phyloP scores from a whole-genome alignment of 2,888 invertebrate genomes.

The Ryuthela nishihirai region DNA sequence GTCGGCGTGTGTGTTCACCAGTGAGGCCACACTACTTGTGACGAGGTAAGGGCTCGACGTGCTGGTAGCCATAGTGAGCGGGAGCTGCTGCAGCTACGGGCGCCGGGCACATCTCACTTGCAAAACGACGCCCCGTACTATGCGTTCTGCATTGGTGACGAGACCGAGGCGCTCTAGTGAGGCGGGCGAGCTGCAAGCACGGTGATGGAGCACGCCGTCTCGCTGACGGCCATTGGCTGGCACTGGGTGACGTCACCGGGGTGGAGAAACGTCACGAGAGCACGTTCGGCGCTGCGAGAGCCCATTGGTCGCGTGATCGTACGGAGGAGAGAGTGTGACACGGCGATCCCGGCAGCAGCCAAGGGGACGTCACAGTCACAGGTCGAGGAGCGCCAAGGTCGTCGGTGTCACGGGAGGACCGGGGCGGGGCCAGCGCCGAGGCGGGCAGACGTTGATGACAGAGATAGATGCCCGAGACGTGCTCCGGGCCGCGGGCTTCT shows the following conservation, averaged over 20 bases:
- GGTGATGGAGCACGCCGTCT: neutral
- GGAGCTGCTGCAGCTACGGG: constrained; percentile 14
- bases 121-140: constrained; percentile 28
- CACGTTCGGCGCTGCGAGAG: neutral
- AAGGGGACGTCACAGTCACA: constrained; percentile 14
- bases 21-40: constrained; percentile 59
- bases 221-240: constrained; percentile 6
- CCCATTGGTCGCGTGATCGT: neutral
- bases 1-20: constrained; percentile 58
- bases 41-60: constrained; percentile 70
- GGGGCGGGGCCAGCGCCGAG: constrained; percentile 10
- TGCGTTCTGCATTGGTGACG: constrained; percentile 6
- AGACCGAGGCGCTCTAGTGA: neutral
- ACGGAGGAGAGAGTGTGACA: too few species aligned
- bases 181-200: neutral
- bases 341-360: too few species aligned
- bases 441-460: too few species aligned
- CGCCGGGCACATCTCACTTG: constrained; percentile 9
- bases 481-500: too few species aligned
- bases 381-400: constrained; percentile 21
- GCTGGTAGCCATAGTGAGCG: constrained; percentile 80
- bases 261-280: neutral
- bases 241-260: neutral
- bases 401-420: too few species aligned
- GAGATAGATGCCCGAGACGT: constrained; percentile 33